phyloP scores from a whole-genome alignment of 2,797 vertebrate species.

The Enteromius trimaculatus region DNA sequence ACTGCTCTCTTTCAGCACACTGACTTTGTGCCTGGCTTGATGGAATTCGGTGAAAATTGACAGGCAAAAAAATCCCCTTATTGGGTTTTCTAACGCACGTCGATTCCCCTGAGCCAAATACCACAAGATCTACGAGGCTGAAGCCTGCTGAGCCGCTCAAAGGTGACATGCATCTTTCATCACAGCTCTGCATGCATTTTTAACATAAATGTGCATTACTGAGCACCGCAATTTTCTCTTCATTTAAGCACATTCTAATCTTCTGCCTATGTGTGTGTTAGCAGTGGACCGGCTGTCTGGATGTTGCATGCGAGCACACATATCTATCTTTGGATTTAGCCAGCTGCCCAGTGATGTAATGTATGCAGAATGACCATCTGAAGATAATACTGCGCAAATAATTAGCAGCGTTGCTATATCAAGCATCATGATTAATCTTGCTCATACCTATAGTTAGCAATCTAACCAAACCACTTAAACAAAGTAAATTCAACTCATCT shows the following conservation, averaged over 20 bases:
- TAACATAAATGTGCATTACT: not conserved
- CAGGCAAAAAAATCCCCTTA: constrained; percentile 29
- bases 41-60: constrained; percentile 24
- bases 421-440: constrained; percentile 4
- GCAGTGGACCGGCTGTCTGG: not conserved
- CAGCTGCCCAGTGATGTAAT: constrained; percentile 14
- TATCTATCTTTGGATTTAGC: constrained; percentile 16
- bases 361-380: not conserved
- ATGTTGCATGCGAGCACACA: not conserved
- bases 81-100: constrained; percentile 46
- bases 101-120: constrained; percentile 45
- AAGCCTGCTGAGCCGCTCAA: not conserved
- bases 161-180: constrained; percentile 30
- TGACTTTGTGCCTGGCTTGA: constrained; percentile 18
- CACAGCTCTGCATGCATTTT: constrained; percentile 4
- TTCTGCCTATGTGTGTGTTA: not conserved
- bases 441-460: not conserved
- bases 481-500: not conserved
- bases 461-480: constrained; percentile 1
- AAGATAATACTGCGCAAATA: constrained; percentile 11
- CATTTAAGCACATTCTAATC: constrained; percentile 10
- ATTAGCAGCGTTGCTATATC: not conserved
- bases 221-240: not conserved
- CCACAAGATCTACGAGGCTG: constrained; percentile 19
- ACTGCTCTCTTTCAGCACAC: constrained; percentile 34